A percentile compares a stretch with the other conserved stretches of the same genome.
phyloP scores from a whole-genome alignment of 2,888 invertebrate genomes.

The Platynereis dumerilii region DNA sequence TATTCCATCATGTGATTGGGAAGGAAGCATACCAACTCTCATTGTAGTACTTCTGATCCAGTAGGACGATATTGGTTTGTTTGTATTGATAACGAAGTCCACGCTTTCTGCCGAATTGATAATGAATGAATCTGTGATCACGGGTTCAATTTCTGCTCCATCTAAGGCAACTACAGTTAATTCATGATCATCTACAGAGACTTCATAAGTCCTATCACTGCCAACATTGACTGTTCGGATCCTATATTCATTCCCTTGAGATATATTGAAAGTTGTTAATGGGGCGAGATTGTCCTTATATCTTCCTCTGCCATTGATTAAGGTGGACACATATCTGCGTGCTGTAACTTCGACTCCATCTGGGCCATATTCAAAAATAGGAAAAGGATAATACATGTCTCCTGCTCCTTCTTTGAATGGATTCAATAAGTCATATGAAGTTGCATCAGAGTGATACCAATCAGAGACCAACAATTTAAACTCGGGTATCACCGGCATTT shows the following conservation, averaged over 20 bases:
- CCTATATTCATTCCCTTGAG: slow-evolving; percentile 26
- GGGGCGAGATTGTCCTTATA: slow-evolving; percentile 7
- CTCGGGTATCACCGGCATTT: no score
- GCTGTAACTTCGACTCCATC: no score
- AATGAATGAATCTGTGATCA: slow-evolving; percentile 39
- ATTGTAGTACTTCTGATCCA: slow-evolving; percentile 42
- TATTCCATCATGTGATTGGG: slow-evolving; percentile 1
- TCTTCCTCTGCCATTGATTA: slow-evolving; percentile 44
- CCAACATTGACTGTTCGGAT: slow-evolving; percentile 46
- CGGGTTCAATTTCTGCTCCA: slow-evolving; percentile 42
- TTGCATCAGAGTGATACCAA: no score
- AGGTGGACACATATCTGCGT: not conserved
- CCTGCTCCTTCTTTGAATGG: slow-evolving; percentile 8
- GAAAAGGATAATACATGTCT: not conserved
- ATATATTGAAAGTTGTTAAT: slow-evolving; percentile 15
- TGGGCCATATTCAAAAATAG: not conserved
- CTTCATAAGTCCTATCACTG: slow-evolving; percentile 37
- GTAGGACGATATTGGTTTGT: slow-evolving; percentile 40
- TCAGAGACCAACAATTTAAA: no score
- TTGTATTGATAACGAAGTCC: slow-evolving; percentile 45
- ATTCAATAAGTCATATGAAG: not conserved
- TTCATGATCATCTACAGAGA: slow-evolving; percentile 46
- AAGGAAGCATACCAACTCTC: not conserved
- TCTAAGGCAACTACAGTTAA: slow-evolving; percentile 44
- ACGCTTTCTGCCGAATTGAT: slow-evolving; percentile 48